A percentile compares a stretch with the other conserved stretches of the same genome.
Evolutionary conservation across 1,140 invertebrate species (phyloP).

Genomic region (Bombus impatiens): DNA sequence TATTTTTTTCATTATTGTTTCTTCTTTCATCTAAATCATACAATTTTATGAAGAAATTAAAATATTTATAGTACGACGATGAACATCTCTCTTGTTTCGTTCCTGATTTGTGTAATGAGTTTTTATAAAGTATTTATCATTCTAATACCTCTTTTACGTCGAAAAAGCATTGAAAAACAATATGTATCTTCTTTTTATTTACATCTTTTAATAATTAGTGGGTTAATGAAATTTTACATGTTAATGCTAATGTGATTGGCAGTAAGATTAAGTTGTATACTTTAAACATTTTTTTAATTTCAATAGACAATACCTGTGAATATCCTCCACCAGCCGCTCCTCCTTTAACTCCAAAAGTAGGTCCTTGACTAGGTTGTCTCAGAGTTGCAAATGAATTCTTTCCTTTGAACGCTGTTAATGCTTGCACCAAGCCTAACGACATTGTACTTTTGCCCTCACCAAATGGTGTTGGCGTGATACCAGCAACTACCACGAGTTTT

Average conservation of each 20-base stretch:
- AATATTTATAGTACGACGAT: too few relatives aligned
- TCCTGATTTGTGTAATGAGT: too few relatives aligned
- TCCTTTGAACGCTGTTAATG: slow-evolving; percentile 91
- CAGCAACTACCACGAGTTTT: slow-evolving; percentile 97
- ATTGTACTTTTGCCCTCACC: slow-evolving; percentile 99
- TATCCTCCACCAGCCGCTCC: slow-evolving; percentile 98
- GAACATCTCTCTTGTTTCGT: too few relatives aligned
- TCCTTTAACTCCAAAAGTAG: slow-evolving; percentile 99
- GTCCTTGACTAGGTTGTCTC: slow-evolving; percentile 99
- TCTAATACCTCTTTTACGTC: too few relatives aligned
- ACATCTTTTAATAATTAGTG: too few relatives aligned
- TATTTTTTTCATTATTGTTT: background rate
- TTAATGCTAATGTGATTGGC: background rate
- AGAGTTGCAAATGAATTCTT: slow-evolving; percentile 97
- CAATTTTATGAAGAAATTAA: too few relatives aligned
- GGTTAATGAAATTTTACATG: too few relatives aligned
- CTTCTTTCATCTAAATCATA: too few relatives aligned
- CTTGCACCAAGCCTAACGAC: slow-evolving; percentile 96
- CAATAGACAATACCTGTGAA: slow-evolving; percentile 82
- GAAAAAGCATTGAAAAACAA: too few relatives aligned
- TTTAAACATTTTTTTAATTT: background rate
- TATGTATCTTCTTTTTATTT: too few relatives aligned
- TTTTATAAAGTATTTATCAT: too few relatives aligned
- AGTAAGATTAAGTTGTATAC: background rate
- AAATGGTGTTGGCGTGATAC: slow-evolving; percentile 98